Percentiles rank a stretch among this genome's conserved stretches.
phyloP scores from a whole-genome alignment of 2,797 vertebrate genomes.

The Cygnus olor region DNA sequence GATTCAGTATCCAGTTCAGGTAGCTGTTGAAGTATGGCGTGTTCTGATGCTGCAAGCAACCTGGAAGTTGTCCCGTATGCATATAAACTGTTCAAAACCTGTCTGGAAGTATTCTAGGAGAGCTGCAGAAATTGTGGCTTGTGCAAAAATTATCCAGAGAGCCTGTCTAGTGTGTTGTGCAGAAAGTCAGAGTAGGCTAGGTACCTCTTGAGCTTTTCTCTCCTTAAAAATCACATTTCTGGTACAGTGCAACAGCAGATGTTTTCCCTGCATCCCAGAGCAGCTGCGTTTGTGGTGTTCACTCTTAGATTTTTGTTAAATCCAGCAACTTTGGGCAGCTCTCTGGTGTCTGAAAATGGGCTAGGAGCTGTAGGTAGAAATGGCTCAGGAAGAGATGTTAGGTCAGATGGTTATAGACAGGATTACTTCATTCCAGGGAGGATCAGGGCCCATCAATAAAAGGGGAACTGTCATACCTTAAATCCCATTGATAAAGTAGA shows the following conservation, averaged over 20 bases:
- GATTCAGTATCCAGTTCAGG: background rate
- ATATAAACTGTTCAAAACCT: rapidly evolving
- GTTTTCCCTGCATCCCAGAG: background rate
- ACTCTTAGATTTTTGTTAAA: background rate
- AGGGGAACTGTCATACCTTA: rapidly evolving
- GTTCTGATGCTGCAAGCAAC: background rate
- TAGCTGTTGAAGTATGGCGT: rapidly evolving
- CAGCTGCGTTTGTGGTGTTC: background rate
- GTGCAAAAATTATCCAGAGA: background rate
- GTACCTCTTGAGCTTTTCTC: background rate
- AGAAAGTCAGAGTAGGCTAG: background rate
- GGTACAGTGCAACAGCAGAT: background rate
- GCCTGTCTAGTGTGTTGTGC: rapidly evolving
- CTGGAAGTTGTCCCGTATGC: too few relatives aligned
- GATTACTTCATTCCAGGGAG: background rate
- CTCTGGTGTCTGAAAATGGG: rapidly evolving
- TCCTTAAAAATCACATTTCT: background rate
- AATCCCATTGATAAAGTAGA: rapidly evolving
- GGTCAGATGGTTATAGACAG: rapidly evolving
- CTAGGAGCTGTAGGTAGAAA: rapidly evolving
- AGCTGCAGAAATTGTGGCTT: background rate
- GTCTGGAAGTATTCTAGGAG: rapidly evolving
- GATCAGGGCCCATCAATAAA: rapidly evolving
- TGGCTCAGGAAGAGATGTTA: rapidly evolving
- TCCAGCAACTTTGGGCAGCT: background rate